Base-by-base conservation (phyloP, 2,797 vertebrate species). In the Intellagama lesueurii region DNA sequence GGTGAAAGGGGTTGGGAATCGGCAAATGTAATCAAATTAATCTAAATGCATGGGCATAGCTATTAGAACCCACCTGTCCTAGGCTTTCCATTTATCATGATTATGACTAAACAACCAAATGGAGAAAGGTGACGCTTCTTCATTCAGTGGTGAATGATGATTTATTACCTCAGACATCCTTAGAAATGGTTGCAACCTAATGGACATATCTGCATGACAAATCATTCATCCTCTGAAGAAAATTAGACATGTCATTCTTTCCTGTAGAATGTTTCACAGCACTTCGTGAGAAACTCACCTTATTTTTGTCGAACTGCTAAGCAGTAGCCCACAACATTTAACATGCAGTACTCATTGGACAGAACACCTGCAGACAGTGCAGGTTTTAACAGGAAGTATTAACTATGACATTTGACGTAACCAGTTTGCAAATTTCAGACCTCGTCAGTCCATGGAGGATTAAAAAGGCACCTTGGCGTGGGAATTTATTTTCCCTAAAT, bases 21-120 rank as follows among this genome's bases (percentile, higher is more conserved):
- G 82, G 75, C 93, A 95, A 96, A 95, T 92, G 95, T 95, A 94
- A 95, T 95, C 93, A 96, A 97, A 97, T 97, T 97, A 97, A 96
- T 96, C 92, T 94, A 94, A 96, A 93, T 66, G 32, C 95, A 95
- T 96, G 96, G 96, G 93, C 93, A 94, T 95, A 95, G 93, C 95
- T 95, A 95, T 97, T 97, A 96, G 97, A 96, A 96, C 94, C 97
- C 96, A 97, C 96, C 97, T 97, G 96, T 95, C 95, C 89, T 44
- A 87, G 92, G 91, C 95, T 97, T 95, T 96, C 93, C 94, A 97
- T 97, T 97, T 96, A 97, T 98, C 97, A 96, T 95, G 92, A 96
- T 97, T 97, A 96, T 88, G 90, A 94, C 87, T 91, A 91, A 96
- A 94, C 93, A 94, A 94, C 92, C 88, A 93, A 91, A 87, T 82